Conservation (phyloP, 2,888 invertebrate species). For the Leptinotarsa rubiginosa region DNA sequence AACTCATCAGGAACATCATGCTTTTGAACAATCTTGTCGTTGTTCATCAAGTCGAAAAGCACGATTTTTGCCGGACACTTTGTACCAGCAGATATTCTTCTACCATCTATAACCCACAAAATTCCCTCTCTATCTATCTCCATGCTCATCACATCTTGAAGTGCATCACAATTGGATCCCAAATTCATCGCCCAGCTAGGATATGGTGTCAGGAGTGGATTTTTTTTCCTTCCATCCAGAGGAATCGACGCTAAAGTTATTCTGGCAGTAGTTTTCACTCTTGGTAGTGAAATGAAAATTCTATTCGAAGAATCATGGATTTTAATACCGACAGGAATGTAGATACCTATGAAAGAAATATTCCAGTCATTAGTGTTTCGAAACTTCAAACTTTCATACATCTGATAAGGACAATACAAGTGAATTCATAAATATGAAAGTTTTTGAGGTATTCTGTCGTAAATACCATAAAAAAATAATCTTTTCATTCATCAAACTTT, state of each 20-base stretch:
- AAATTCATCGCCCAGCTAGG: slow-evolving; percentile 76
- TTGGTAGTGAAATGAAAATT: slow-evolving; percentile 14
- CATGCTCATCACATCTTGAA: slow-evolving; percentile 78
- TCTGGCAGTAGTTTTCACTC: slow-evolving; percentile 74
- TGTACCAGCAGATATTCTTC: slow-evolving; percentile 68
- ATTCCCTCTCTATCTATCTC: slow-evolving; percentile 77
- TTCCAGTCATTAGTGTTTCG: background rate
- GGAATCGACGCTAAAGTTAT: slow-evolving; percentile 73
- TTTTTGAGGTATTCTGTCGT: too few relatives aligned
- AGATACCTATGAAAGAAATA: background rate
- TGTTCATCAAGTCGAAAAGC: slow-evolving; percentile 73
- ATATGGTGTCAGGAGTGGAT: slow-evolving; percentile 72
- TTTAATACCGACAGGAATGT: slow-evolving; percentile 5
- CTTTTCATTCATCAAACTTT: too few relatives aligned
- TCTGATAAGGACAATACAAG: too few relatives aligned
- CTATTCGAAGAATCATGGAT: background rate
- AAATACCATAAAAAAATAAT: too few relatives aligned
- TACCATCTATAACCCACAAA: slow-evolving; percentile 76
- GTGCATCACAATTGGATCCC: slow-evolving; percentile 66
- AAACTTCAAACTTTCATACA: too few relatives aligned
- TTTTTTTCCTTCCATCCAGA: slow-evolving; percentile 63
- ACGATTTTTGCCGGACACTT: slow-evolving; percentile 76
- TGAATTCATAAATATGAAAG: too few relatives aligned
- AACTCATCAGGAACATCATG: slow-evolving; percentile 72
- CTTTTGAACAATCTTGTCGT: slow-evolving; percentile 69